Evolutionary conservation across 2,888 invertebrate genomes (phyloP), one percentile per base, ranked within the genome.

Genomic region (Caenorhabditis macrosperma): DNA sequence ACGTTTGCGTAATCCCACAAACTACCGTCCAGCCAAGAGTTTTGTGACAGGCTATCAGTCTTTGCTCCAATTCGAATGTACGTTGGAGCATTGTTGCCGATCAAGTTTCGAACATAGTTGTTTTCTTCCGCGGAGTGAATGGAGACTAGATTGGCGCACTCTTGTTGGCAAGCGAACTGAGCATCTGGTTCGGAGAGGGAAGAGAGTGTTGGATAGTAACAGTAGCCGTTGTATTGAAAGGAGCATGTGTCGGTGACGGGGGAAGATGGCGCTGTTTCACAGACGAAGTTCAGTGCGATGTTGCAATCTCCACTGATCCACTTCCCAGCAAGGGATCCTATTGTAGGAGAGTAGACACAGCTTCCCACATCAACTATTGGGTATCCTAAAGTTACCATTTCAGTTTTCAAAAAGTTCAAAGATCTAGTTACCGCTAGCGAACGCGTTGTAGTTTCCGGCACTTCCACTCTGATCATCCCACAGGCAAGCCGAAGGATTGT

Each of bases 381-480:
- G 10, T 72, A 67, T 10, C 71, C 78, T 78, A 17, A 50, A 77
- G 20, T n/a, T n/a, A n/a, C n/a, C n/a, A n/a, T n/a, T n/a, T n/a
- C n/a, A n/a, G n/a, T 24, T 20, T n/a, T 22, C 6, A 0, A 24
- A 41, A 24, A 35, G 10, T 20, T 7, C 15, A 20, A 7, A 38
- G 2, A 7, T 9, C 4, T 28, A 44, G 52, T 0, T 24, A 78
- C 77, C 67, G 26, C 28, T 64, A 9, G 59, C 68, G 44, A 80
- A 80, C 10, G n/a, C 57, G 48, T 75, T 75, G 33, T 64, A 80
- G 12, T 4, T 46, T 17, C 59, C 64, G 12, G 80, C 69, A 46
- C 59, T 69, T 60, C 80, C 80, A 54, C 61, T 77, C 30, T 67
- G 59, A 71, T 81, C 81, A 60, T 72, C 77, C 81, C 81, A 81